These are phyloP conservation scores for Linurgus olivaceus DNA, from an alignment of 2,797 vertebrate species.

Conservation along the genomic window DNA sequence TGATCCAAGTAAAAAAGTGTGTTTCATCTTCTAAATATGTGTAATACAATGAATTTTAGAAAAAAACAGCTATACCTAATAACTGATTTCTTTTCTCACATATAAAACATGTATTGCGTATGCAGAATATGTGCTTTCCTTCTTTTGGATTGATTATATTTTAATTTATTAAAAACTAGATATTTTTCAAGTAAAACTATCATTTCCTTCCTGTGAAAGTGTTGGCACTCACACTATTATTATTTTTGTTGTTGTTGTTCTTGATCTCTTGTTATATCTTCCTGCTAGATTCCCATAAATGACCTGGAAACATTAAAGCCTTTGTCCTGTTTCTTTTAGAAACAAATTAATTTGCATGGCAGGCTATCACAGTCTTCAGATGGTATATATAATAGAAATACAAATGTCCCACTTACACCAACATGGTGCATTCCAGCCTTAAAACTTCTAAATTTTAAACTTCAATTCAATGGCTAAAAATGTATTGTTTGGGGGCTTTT, in stretches of 20 bases:
- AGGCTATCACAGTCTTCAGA: background rate
- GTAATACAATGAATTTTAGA: background rate
- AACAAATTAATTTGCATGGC: background rate
- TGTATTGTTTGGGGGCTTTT: accelerated
- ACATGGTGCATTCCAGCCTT: background rate
- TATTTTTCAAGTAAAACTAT: background rate
- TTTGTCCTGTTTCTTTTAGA: background rate
- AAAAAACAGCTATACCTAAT: background rate
- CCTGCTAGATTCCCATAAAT: background rate
- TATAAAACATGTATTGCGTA: accelerated
- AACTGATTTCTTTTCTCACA: background rate
- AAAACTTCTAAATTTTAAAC: background rate
- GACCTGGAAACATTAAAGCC: background rate
- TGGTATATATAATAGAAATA: background rate
- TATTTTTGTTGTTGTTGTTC: background rate
- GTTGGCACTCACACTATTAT: background rate
- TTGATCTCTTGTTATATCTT: background rate
- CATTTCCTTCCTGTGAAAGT: background rate
- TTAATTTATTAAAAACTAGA: background rate
- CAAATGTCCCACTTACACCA: background rate
- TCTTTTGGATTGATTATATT: background rate
- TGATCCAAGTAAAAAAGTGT: background rate
- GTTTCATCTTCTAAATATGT: background rate
- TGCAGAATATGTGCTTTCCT: background rate
- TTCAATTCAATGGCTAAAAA: background rate